Conservation (phyloP, 1,140 invertebrate genomes). For the Drosophila tsacasi region DNA sequence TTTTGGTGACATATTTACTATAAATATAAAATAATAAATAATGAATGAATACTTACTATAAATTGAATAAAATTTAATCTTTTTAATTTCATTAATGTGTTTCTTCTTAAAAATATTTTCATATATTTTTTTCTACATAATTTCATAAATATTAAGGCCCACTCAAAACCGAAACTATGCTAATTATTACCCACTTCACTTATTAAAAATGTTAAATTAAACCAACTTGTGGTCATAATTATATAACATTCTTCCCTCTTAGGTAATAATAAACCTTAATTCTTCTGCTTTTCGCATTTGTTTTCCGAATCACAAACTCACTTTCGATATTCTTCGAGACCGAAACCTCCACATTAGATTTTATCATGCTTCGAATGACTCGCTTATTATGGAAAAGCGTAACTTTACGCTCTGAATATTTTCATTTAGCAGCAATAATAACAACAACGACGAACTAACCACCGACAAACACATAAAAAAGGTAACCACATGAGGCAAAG, state of each 20-base stretch:
- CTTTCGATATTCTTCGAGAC: slow-evolving; percentile 36
- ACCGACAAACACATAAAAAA: slow-evolving; percentile 15
- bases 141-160: background rate
- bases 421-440: slow-evolving; percentile 54
- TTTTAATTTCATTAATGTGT: background rate
- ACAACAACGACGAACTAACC: slow-evolving; percentile 3
- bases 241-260: slow-evolving; percentile 12
- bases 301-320: slow-evolving; percentile 6
- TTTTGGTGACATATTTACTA: slow-evolving; percentile 1
- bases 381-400: slow-evolving; percentile 62
- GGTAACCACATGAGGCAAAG: slow-evolving; percentile 46
- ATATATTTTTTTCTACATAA: background rate
- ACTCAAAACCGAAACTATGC: background rate
- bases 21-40: background rate
- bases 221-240: background rate
- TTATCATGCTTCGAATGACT: slow-evolving; percentile 71
- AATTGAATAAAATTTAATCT: background rate
- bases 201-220: background rate
- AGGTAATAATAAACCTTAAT: background rate
- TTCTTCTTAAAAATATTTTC: background rate
- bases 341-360: slow-evolving; percentile 34
- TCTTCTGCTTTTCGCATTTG: background rate
- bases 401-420: slow-evolving; percentile 76
- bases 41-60: too few species aligned
- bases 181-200: background rate